Base-by-base conservation (phyloP, 2,888 invertebrate genomes). In the Sepioteuthis lessoniana region DNA sequence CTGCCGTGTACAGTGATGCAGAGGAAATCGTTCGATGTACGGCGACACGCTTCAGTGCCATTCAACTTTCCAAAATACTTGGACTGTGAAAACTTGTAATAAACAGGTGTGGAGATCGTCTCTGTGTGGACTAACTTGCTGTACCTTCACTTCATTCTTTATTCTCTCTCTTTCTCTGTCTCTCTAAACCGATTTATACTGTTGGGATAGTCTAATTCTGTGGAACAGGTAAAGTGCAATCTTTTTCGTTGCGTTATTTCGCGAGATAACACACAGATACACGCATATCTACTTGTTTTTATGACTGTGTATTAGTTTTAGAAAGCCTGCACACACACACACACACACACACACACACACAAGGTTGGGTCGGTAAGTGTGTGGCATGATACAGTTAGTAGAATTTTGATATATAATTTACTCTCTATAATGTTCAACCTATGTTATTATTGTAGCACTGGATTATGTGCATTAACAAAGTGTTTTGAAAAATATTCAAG, bases 1-100 rank as follows among this genome's bases (percentile, higher is more conserved):
- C 76, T 76, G 76, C 35, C 76, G n/a, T 76, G 76, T n/a, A 76
- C 76, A 76, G 76, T 76, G 76, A 76, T n/a, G 76, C 76, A n/a
- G n/a, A 76, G n/a, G n/a, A n/a, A 76, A 76, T 76, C n/a, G 76
- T 76, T 76, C 76, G 76, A 76, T 76, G 76, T n/a, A 35, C 76
- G n/a, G 19, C n/a, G 76, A 13, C 76, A 76, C 76, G 76, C 76
- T 35, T 76, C n/a, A 76, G n/a, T 76, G 76, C 76, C n/a, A 76
- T 76, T 76, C 76, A 76, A 76, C 76, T 76, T 76, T 76, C 76
- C 76, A 76, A 76, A 76, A n/a, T n/a, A 76, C 76, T 76, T 76
- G 76, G n/a, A 76, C 76, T 76, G n/a, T 76, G 76, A 76, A 76
- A 76, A n/a, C 76, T n/a, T 76, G 16, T 76, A 76, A 76, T 76